phyloP scores from a whole-genome alignment of 2,797 vertebrate species.

The Morus bassanus region DNA sequence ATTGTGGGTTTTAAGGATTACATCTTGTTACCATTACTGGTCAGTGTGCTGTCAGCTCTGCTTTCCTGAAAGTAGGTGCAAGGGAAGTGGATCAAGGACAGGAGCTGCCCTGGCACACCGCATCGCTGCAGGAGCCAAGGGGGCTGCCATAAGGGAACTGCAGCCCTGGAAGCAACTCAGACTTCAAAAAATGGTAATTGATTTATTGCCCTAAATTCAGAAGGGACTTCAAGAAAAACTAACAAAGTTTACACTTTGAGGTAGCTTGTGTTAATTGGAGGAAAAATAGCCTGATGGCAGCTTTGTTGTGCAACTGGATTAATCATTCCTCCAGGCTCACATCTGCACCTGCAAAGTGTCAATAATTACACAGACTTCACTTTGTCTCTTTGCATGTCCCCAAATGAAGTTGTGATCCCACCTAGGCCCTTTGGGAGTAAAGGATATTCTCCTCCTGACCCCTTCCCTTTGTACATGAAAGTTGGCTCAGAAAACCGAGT shows the following conservation, averaged over 20 bases:
- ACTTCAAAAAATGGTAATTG: background rate
- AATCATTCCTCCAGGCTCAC: background rate
- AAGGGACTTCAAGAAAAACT: background rate
- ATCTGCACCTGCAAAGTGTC: background rate
- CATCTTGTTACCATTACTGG: background rate
- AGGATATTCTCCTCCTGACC: background rate
- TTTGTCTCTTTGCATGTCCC: background rate
- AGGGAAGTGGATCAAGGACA: background rate
- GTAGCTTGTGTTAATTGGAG: background rate
- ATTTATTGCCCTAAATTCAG: background rate
- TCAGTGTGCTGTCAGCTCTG: background rate
- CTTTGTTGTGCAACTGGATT: background rate
- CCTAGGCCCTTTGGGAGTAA: background rate
- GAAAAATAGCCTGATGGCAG: background rate
- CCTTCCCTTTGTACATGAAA: background rate
- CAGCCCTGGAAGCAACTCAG: background rate
- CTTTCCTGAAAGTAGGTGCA: background rate
- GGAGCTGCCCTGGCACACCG: background rate
- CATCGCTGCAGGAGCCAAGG: rapidly evolving
- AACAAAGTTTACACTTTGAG: background rate
- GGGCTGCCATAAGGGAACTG: background rate
- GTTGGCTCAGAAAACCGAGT: background rate
- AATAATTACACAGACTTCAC: background rate
- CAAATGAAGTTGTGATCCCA: background rate
- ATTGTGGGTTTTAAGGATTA: background rate